Evolutionary conservation across 2,797 vertebrate genomes (phyloP).

Genomic region (Enteromius radiatus): DNA sequence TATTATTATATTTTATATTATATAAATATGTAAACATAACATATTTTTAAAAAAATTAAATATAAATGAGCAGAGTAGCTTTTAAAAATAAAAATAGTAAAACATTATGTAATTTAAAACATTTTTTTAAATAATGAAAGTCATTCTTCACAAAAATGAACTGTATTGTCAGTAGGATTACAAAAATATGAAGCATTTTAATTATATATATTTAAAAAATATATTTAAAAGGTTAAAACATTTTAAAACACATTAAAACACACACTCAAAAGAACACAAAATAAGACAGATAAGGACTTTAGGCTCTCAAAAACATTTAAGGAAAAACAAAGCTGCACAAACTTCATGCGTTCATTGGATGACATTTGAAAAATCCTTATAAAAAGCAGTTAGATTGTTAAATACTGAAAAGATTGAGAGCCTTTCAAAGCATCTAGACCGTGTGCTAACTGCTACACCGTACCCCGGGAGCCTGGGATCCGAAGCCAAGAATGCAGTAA

Average conservation of each 20-base stretch:
- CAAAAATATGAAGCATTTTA: neutral
- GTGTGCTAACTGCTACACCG: slow-evolving; percentile 1
- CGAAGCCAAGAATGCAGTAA: slow-evolving; percentile 68
- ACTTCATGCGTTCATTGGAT: neutral
- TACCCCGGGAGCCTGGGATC: slow-evolving; percentile 57
- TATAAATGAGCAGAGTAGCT: neutral
- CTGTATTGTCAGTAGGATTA: neutral
- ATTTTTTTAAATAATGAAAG: neutral
- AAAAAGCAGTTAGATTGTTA: neutral
- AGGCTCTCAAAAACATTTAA: neutral
- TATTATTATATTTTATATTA: too few species aligned
- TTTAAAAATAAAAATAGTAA: neutral
- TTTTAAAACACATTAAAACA: too few species aligned
- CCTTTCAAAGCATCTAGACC: neutral
- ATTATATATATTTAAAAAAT: neutral
- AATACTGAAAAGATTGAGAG: neutral
- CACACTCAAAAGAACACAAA: neutral
- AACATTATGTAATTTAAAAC: too few species aligned
- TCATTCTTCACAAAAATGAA: neutral
- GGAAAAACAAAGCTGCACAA: neutral
- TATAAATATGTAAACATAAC: too few species aligned
- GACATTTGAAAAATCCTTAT: neutral
- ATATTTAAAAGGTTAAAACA: neutral
- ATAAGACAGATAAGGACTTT: neutral
- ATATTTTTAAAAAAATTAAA: neutral